Evolutionary conservation across 2,797 vertebrate species (phyloP), one percentile per base, ranked within the genome.

Genomic region (Oryzias dopingdopingensis): DNA sequence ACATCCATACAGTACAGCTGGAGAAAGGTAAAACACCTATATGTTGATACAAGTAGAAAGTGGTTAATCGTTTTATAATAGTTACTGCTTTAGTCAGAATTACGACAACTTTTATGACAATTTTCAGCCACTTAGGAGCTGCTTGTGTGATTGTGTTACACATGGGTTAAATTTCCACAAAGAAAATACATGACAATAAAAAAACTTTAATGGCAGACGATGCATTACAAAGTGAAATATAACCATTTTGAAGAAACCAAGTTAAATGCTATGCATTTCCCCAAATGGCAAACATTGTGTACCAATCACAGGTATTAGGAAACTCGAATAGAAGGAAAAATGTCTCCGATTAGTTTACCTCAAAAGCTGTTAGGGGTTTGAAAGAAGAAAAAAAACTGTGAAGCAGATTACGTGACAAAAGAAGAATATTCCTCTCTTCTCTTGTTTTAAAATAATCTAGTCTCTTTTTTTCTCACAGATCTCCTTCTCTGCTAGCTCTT

Each of bases 371-470:
- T 72, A 62, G 76, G 83, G 79, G 81, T 79, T 70, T 73, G 81
- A 20, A 50, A 32, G 13, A 41, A 60, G 71, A 61, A 74, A 74
- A 69, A 74, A 62, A 67, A 85, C 75, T 56, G 77, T 56, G 64
- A 69, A 81, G 69, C 73, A 81, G 62, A 72, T 87, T 90, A 84
- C 68, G 78, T 91, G 92, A 92, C 87, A 91, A 71, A 86, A 68
- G 74, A 49, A 51, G 52, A 85, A 82, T 77, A 84, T 68, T 85
- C 59, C 72, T 47, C 59, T 22, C 80, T 78, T 24, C 50, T 71
- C 70, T 84, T 61, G 14, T 53, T 57, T 52, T 62, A 67, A 49
- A 65, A 84, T 55, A 70, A 61, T 54, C 70, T 20, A 14, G 84
- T 84, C 81, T 88, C 80, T 82, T 83, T 86, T 81, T 86, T 79